Base-by-base conservation (phyloP, 2,797 vertebrate genomes). In the Mus spretus region DNA sequence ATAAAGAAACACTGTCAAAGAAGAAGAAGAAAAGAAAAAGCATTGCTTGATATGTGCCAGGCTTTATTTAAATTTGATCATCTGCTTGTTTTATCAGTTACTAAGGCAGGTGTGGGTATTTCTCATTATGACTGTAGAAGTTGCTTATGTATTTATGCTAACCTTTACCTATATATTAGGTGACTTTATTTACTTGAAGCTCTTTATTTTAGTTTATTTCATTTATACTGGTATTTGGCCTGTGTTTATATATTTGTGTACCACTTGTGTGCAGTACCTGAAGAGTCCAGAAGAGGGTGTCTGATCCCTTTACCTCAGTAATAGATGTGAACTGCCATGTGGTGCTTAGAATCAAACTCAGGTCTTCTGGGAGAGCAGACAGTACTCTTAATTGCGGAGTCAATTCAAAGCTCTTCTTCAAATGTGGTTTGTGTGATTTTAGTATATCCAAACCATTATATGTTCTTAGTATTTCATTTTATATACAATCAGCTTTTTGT, bases 401-500 rank as follows among this genome's bases (percentile, higher is more conserved):
- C 53, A 82, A 40, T 82, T 82, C 14, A 82, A 63, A 89, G 47
- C 80, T 47, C 28, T 63, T 40, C 67, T 89, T 80, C 63, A 70
- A 70, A 70, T 74, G 50, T 79, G 72, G 14, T 40, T 92, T 90
- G 74, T 96, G 1, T 87, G 34, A 72, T 81, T 65, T 95, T 90
- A 59, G 34, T 28, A 31, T 88, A 78, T 59, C 37, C 19, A 90
- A 89, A 61, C 14, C 80, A 61, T 44, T 83, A 37, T 87, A 1
- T 93, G 26, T 5, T 63, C 13, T 93, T 83, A 74, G 44, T 92
- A 89, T 61, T 89, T 95, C 53, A 57, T 47, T 91, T 94, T 67
- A 91, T 91, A 88, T 84, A 24, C 53, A 26, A 4, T 44, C 10
- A 72, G 6, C 3, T 72, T 82, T 82, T 82, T 72, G 44, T 91